Conservation (phyloP, 2,797 vertebrate species). For the Poeciliopsis infans region DNA sequence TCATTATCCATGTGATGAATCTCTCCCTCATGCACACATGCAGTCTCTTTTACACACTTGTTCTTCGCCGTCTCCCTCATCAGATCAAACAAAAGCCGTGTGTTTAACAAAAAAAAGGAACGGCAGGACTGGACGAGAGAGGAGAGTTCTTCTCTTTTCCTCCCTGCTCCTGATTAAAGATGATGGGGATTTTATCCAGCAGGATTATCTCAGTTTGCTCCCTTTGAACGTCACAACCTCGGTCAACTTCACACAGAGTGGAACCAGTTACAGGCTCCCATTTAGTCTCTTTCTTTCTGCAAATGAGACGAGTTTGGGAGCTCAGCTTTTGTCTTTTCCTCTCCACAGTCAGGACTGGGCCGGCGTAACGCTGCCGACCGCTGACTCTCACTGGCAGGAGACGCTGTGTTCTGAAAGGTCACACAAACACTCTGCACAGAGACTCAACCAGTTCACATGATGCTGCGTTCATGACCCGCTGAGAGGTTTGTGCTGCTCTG, state of each 20-base stretch:
- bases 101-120: constrained; percentile 12
- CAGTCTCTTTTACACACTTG: constrained; percentile 3
- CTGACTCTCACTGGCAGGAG: constrained; percentile 40
- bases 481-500: constrained; percentile 49
- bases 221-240: constrained; percentile 36
- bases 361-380: constrained; percentile 5
- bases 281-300: constrained; percentile 40
- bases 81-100: constrained; percentile 59
- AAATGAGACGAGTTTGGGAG: constrained; percentile 38
- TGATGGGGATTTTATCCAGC: constrained; percentile 16
- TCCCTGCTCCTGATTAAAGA: constrained; percentile 44
- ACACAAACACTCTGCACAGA: constrained; percentile 32
- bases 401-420: constrained; percentile 17
- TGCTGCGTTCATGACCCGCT: constrained; percentile 19
- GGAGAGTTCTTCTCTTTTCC: constrained; percentile 34
- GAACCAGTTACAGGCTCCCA: neutral
- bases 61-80: constrained; percentile 39
- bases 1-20: constrained; percentile 72
- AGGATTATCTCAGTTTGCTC: constrained; percentile 37
- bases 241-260: constrained; percentile 21
- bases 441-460: constrained; percentile 29
- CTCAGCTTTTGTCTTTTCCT: neutral
- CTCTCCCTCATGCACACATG: constrained; percentile 30
- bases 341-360: constrained; percentile 17
- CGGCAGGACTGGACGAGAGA: constrained; percentile 12